Conservation (phyloP, 1,140 invertebrate genomes). For the Aphis craccivora region DNA sequence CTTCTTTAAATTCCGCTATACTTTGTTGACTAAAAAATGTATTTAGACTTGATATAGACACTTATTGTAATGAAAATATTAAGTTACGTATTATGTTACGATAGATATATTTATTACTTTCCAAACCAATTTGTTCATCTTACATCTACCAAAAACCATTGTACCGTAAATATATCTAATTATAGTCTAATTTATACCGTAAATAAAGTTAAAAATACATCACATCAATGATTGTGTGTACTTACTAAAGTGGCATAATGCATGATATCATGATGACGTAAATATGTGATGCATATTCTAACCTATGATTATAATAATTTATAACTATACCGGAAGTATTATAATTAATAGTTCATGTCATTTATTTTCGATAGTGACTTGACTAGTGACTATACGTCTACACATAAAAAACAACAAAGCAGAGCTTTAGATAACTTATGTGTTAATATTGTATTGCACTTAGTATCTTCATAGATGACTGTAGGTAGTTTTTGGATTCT, state of each 20-base stretch:
- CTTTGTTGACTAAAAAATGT: not conserved
- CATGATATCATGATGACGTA: not conserved
- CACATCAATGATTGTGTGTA: not conserved
- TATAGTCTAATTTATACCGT: not conserved
- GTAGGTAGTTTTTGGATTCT: not conserved
- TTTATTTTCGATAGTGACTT: not conserved
- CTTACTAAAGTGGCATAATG: not conserved
- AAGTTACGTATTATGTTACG: not conserved
- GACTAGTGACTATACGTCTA: not conserved
- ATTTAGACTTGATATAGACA: not conserved
- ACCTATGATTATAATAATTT: not conserved
- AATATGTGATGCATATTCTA: not conserved
- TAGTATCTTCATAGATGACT: not conserved
- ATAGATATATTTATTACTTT: constrained; percentile 11
- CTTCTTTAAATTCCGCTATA: not conserved
- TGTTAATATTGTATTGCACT: not conserved
- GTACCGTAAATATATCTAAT: not conserved
- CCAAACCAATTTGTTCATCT: not conserved
- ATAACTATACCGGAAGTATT: not conserved
- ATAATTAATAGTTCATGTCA: not conserved
- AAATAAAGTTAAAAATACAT: not conserved
- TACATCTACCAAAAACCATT: not conserved
- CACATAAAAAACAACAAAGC: not conserved
- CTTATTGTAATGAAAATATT: not conserved
- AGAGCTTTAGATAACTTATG: not conserved